phyloP scores from a whole-genome alignment of 2,888 invertebrate genomes.

The Macaria notata region DNA sequence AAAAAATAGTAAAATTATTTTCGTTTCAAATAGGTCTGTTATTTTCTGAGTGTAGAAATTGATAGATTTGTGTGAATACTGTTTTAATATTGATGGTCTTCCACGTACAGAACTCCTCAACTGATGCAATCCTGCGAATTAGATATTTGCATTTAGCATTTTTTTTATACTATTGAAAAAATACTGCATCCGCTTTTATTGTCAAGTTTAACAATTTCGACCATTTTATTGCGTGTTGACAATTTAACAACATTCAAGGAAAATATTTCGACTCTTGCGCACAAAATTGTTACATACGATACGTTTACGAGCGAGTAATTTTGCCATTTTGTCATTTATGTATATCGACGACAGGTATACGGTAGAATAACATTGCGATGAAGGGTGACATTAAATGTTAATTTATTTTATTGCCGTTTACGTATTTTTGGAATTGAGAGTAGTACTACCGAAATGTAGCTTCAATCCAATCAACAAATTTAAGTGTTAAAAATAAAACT shows the following conservation, averaged over 20 bases:
- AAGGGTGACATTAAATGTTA: slow-evolving; percentile 15
- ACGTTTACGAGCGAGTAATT: slow-evolving; percentile 10
- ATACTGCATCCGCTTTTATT: not conserved
- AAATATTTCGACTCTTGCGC: slow-evolving; percentile 15
- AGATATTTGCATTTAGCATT: too few relatives aligned
- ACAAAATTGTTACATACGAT: not conserved
- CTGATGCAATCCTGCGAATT: too few relatives aligned
- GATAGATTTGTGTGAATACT: too few relatives aligned
- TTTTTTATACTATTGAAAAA: too few relatives aligned
- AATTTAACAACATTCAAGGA: slow-evolving; percentile 1
- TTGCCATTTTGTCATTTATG: slow-evolving; percentile 16
- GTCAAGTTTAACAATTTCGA: not conserved
- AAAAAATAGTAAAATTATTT: too few relatives aligned
- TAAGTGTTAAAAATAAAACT: too few relatives aligned
- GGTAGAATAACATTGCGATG: slow-evolving; percentile 5
- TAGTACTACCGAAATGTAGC: slow-evolving; percentile 4
- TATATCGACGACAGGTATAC: slow-evolving; percentile 15
- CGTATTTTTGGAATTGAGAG: slow-evolving; percentile 17
- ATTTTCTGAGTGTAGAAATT: too few relatives aligned
- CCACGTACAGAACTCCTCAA: too few relatives aligned
- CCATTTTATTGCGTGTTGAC: slow-evolving; percentile 6
- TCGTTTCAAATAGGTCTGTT: too few relatives aligned
- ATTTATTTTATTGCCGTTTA: slow-evolving; percentile 18
- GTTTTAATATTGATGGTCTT: too few relatives aligned
- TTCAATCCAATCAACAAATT: too few relatives aligned